A percentile compares a stretch with the other conserved stretches of the same genome.
These are phyloP conservation scores for Seira musarum DNA, from an alignment of 2,888 invertebrate genomes.

Conservation along the genomic window DNA sequence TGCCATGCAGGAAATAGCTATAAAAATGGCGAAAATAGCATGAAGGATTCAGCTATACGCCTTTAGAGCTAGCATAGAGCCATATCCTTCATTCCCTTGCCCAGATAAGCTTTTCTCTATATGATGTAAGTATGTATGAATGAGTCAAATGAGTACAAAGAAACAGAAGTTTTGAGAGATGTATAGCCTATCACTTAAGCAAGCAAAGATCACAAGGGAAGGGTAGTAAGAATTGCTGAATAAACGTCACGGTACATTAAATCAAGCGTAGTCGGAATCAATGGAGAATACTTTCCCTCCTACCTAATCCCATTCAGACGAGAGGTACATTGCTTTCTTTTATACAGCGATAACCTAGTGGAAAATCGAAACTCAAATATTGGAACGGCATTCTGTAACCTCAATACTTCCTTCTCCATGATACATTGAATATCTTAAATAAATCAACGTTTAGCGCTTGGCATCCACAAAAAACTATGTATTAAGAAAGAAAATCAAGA, in stretches of 20 bases:
- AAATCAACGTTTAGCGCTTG: not conserved
- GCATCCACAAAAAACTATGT: not conserved
- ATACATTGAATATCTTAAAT: not conserved
- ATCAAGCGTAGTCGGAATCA: not conserved
- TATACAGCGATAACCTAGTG: not conserved
- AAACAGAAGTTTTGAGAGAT: not conserved
- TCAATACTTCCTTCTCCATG: not conserved
- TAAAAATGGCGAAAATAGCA: too few species aligned
- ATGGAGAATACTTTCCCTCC: too few species aligned
- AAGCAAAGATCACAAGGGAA: not conserved
- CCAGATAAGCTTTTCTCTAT: too few species aligned
- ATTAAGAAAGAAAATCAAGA: too few species aligned
- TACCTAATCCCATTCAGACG: not conserved
- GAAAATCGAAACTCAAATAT: not conserved
- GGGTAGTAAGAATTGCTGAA: not conserved
- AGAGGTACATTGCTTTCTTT: not conserved
- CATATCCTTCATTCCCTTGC: too few species aligned
- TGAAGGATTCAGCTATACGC: too few species aligned
- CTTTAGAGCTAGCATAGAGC: too few species aligned
- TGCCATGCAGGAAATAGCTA: too few species aligned
- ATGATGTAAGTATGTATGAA: too few species aligned
- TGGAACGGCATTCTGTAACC: not conserved
- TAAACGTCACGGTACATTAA: not conserved
- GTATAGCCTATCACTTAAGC: not conserved
- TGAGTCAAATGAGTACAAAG: not conserved